phyloP scores from a whole-genome alignment of 64 coral and sea anemone genomes.

The Cladopsammia gracilis region DNA sequence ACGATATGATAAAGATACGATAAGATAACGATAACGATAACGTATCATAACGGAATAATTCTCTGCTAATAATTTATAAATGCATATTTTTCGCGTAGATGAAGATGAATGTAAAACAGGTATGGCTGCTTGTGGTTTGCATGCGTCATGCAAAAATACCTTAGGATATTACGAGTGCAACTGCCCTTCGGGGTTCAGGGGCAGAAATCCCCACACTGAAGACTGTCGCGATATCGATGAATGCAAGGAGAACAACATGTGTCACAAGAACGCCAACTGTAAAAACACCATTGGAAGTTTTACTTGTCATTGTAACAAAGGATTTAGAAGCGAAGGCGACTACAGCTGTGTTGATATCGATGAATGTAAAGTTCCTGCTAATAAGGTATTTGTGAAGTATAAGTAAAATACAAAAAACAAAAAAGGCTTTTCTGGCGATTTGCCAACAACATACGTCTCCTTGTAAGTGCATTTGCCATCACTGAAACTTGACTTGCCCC shows the following conservation, averaged over 20 bases:
- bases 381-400: background rate
- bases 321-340: background rate
- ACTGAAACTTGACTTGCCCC: too few relatives aligned
- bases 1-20: too few relatives aligned
- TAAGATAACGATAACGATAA: too few relatives aligned
- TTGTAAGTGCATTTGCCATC: too few relatives aligned
- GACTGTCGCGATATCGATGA: constrained; percentile 9
- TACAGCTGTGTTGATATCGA: background rate
- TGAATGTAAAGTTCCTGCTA: background rate
- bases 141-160: background rate
- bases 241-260: background rate
- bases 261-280: background rate
- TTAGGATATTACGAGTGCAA: background rate
- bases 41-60: too few relatives aligned
- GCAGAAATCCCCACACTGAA: background rate
- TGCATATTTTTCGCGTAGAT: background rate
- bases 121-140: background rate
- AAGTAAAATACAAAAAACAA: too few relatives aligned
- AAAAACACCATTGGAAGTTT: background rate
- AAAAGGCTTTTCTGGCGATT: too few relatives aligned
- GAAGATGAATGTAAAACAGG: background rate
- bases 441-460: too few relatives aligned
- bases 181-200: background rate
- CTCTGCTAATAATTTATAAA: too few relatives aligned
- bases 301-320: background rate